phyloP scores from a whole-genome alignment of 2,888 invertebrate genomes.

The Arrhopalites spinosus region DNA sequence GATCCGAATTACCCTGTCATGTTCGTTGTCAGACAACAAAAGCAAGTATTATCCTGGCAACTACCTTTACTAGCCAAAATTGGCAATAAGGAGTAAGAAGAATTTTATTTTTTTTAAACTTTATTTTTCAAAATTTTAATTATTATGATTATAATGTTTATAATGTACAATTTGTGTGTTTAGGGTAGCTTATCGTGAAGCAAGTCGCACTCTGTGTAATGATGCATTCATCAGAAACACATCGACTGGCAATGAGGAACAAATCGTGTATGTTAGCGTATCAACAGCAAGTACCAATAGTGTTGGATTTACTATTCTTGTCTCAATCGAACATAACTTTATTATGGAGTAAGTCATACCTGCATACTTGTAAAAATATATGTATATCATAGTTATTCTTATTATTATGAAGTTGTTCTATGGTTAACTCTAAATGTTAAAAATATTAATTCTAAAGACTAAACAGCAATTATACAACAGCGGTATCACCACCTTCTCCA shows the following conservation, averaged over 20 bases:
- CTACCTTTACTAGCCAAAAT: constrained; percentile 65
- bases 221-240: constrained; percentile 56
- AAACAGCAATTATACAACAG: constrained; percentile 53
- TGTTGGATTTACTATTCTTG: constrained; percentile 66
- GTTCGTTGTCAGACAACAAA: constrained; percentile 75
- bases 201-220: constrained; percentile 69
- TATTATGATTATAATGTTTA: background rate
- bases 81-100: constrained; percentile 15
- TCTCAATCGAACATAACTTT: constrained; percentile 68
- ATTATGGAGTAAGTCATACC: constrained; percentile 59
- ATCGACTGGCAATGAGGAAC: constrained; percentile 56
- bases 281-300: constrained; percentile 68
- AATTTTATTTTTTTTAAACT: background rate
- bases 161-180: background rate
- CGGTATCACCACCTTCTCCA: constrained; percentile 66
- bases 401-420: too few species aligned
- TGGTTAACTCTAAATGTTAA: too few species aligned
- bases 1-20: constrained; percentile 69
- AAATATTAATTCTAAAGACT: too few species aligned
- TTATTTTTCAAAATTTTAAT: background rate
- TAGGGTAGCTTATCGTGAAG: constrained; percentile 46
- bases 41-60: constrained; percentile 78
- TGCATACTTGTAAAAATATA: too few species aligned
- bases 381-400: too few species aligned
- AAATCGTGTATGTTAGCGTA: constrained; percentile 69